Base-by-base conservation (phyloP, 2,888 invertebrate genomes). In the Drosophila kambysellisi region DNA sequence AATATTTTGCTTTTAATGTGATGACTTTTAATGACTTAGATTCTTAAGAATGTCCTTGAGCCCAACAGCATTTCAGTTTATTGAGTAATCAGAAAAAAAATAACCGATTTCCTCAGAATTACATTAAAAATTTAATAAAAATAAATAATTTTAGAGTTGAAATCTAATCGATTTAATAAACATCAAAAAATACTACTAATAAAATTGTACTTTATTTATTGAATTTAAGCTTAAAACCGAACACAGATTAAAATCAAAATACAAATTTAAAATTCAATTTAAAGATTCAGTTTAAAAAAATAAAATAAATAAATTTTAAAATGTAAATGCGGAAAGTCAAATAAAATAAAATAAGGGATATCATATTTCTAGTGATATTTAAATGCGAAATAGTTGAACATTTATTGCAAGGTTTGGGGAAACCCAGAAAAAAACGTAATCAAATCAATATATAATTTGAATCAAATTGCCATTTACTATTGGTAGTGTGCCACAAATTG, bases 1-100 rank as follows among this genome's bases (percentile, higher is more conserved):
- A 50, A 53, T 30, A 39, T 54, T n/a, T 11, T 35, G 46, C 30
- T n/a, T 60, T 52, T 37, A 43, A 59, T 48, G 59, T 35, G 46
- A 15, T 25, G 46, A 46, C 46, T 25, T 46, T 48, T 35, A 56
- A 48, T 17, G 2, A 48, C 52, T 41, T 54, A 5, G 37, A 11
- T 30, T 41, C 17, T 17, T 33, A 56, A 51, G 12, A 41, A 11
- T 30, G 3, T 2, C 7, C 15, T 50, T n/a, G 15, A 17, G 17
- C 11, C 11, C 11, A 39, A 25, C n/a, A 29, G 7, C 12, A 35
- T 25, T 32, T 51, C 6, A 12, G 9, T 25, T 7, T n/a, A 7
- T 7, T n/a, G 37, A 20, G 5, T 37, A 17, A 30, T 29, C 9
- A 8, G 35, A 11, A 50, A 50, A 48, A 33, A 30, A 2, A 6